Conservation (phyloP, 2,797 vertebrate species). For the Gymnocypris eckloni region DNA sequence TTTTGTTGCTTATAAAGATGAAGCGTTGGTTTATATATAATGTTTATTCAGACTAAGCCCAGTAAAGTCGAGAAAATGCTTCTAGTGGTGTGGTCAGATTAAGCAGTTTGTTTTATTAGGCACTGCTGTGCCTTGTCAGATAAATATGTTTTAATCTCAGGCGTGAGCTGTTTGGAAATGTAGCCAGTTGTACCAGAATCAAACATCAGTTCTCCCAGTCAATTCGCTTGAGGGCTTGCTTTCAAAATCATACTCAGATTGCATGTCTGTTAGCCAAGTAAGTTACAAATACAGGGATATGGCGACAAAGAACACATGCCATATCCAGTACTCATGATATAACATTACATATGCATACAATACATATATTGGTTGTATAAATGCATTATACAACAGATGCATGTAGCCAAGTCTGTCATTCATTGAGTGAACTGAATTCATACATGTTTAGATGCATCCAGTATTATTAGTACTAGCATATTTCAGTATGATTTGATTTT, state of each 20-base stretch:
- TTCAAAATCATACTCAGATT: slow-evolving; percentile 7
- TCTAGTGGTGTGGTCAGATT: slow-evolving; percentile 19
- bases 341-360: not conserved
- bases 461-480: not conserved
- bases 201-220: not conserved
- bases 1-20: slow-evolving; percentile 24
- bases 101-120: slow-evolving; percentile 11
- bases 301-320: not conserved
- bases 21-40: not conserved
- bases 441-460: not conserved
- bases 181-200: not conserved
- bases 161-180: not conserved
- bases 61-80: slow-evolving; percentile 15
- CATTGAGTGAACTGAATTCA: not conserved
- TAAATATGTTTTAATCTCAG: slow-evolving; percentile 19
- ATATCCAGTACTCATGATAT: not conserved
- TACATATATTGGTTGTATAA: not conserved
- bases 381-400: not conserved
- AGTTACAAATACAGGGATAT: not conserved
- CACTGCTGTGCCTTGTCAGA: not conserved
- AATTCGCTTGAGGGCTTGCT: not conserved
- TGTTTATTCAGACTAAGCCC: slow-evolving; percentile 10
- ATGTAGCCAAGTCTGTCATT: not conserved
- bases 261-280: not conserved
- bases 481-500: not conserved